Percentiles rank a stretch among this genome's conserved stretches.
These are phyloP conservation scores for Blennius ocellaris DNA, from an alignment of 2,113 vertebrate genomes.

Conservation along the genomic window DNA sequence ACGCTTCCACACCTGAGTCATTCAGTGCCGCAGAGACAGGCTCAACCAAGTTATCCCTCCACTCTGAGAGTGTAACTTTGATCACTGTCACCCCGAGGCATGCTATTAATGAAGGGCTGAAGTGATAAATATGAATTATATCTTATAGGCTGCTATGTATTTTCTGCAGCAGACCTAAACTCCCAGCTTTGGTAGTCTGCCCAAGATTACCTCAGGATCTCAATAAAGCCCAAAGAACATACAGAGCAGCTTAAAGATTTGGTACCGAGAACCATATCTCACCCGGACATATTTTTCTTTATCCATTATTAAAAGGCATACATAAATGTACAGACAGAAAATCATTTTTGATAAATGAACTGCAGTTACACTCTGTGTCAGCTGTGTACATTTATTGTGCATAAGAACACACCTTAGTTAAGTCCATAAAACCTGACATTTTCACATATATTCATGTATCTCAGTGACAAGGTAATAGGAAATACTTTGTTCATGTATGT, in stretches of 20 bases:
- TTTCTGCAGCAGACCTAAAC: constrained; percentile 3
- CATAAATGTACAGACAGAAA: constrained; percentile 64
- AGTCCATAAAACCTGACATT: constrained; percentile 38
- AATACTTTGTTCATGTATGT: constrained; percentile 24
- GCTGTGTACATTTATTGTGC: constrained; percentile 33
- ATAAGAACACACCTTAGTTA: constrained; percentile 1
- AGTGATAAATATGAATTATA: constrained; percentile 33
- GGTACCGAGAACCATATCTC: constrained; percentile 38
- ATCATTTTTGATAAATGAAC: constrained; percentile 66
- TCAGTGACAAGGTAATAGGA: constrained; percentile 47
- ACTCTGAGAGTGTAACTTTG: constrained; percentile 26
- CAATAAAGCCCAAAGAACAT: constrained; percentile 38
- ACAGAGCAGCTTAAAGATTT: constrained; percentile 52
- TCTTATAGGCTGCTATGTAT: constrained; percentile 10
- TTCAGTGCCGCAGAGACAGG: constrained; percentile 6
- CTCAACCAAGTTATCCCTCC: constrained; percentile 25
- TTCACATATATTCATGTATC: constrained; percentile 42
- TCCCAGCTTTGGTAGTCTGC: constrained; percentile 17
- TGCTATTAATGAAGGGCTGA: constrained; percentile 32
- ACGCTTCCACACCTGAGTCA: constrained; percentile 15
- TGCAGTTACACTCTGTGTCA: constrained; percentile 46
- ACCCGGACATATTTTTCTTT: constrained; percentile 58
- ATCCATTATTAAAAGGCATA: constrained; percentile 74
- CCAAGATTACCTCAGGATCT: constrained; percentile 13
- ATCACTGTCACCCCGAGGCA: constrained; percentile 28